Base-by-base conservation (phyloP, 2,113 vertebrate species). In the Cisticola juncidis region DNA sequence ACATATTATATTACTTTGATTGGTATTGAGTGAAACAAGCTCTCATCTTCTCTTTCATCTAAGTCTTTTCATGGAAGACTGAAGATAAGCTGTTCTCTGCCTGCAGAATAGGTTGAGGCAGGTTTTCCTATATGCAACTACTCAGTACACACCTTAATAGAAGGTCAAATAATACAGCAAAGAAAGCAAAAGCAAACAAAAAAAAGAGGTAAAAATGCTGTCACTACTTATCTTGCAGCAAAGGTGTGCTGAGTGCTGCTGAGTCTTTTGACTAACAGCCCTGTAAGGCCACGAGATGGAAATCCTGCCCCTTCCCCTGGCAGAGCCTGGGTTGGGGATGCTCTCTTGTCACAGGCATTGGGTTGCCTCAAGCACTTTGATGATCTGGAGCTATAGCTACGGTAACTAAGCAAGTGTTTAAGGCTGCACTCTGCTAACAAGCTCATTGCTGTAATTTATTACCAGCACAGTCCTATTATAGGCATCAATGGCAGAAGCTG, bases 401-500 rank as follows among this genome's bases (percentile, higher is more conserved):
- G 0, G 92, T 94, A 94, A 93, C 85, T 31, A 96, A 88, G 92
- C 60, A 83, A 93, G 87, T 24, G 40, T 86, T 94, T 94, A 81
- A 92, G 51, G 80, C 38, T 86, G 92, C 76, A 71, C 68, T 81
- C 80, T 71, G 60, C 95, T 93, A 96, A 95, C 80, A 47, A 84
- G 79, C 91, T 95, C 88, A 58, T 77, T 88, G 88, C 72, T 4
- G 3, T 95, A 91, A 96, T 94, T 96, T 96, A 96, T 95, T 86
- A 88, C 94, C 92, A 93, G 91, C 62, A 74, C 72, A 83, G 80
- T 62, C 60, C 80, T 95, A 92, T 96, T 91, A 94, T 29, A 93
- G 76, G 47, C 95, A 93, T 80, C 90, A 81, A 25, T 51, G 40
- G 60, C 76, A 90, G 69, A 91, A 71, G 80, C 88, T 90, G 76